Percentiles rank a stretch among this genome's conserved stretches.
These are phyloP conservation scores for Pseudois nayaur DNA, from an alignment of 2,113 vertebrate species.

Conservation along the genomic window DNA sequence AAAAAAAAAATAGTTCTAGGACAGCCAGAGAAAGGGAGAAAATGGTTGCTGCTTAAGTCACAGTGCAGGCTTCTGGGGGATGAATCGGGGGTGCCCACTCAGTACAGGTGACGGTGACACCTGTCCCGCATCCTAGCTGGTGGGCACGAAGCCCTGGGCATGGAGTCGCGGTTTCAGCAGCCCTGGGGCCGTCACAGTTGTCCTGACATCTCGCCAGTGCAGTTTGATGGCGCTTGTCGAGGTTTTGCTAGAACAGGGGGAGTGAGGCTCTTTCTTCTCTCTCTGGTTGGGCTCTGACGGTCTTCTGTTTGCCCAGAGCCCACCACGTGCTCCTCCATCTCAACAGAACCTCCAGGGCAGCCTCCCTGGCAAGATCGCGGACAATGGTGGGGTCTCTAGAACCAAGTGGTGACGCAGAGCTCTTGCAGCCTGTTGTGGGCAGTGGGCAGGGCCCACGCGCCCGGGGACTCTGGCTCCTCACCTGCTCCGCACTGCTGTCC, in stretches of 20 bases:
- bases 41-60: background rate
- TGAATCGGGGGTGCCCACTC: rapidly evolving
- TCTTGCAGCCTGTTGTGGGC: background rate
- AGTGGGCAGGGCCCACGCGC: background rate
- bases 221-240: background rate
- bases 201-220: background rate
- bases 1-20: background rate
- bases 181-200: rapidly evolving
- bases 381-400: background rate
- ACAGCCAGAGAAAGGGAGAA: rapidly evolving
- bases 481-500: background rate
- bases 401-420: rapidly evolving
- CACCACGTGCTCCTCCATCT: rapidly evolving
- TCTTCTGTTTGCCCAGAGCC: background rate
- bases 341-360: background rate
- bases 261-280: background rate
- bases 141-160: rapidly evolving
- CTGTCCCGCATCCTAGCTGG: rapidly evolving
- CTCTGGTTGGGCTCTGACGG: too few relatives aligned
- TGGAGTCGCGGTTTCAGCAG: rapidly evolving
- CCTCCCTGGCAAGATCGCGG: rapidly evolving
- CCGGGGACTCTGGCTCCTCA: rapidly evolving
- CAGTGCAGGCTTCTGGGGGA: background rate
- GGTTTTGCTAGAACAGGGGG: background rate
- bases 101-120: rapidly evolving